Base-by-base conservation (phyloP, 1,140 invertebrate genomes). In the Lycorma delicatula region DNA sequence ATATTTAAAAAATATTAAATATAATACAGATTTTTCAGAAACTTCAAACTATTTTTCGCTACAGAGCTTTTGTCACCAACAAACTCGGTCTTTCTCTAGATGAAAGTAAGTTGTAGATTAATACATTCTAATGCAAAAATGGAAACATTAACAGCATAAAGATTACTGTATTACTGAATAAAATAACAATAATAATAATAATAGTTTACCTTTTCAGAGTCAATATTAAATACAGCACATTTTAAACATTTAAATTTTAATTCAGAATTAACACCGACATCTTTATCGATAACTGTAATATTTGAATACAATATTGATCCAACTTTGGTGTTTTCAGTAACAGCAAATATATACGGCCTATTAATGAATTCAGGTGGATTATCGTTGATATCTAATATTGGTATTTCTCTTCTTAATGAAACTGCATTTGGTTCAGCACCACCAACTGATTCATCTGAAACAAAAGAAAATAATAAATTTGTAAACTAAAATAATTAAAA, bases 301-400 rank as follows among this genome's bases (percentile, higher is more conserved):
- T 78, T 76, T 1, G 79, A 78, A 29, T 74, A 73, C 27, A 78
- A 64, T 6, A 82, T 77, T 0, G 78, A 79, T 1, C 84, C 86
- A 11, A 86, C 77, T 23, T 79, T 70, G 0, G 81, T 75, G 25
- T 80, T 79, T 70, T 91, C 88, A 22, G 81, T 78, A 0, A 89
- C 79, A 27, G 80, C 80, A 3, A 85, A 79, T 7, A 81, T 79
- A 63, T 90, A 91, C 1, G 87, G 86, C 31, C 83, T 71, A 18
- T 81, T 82, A 53, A 79, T 73, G 64, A 88, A 90, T 1, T 79
- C 74, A 0, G 87, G 87, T 2, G 79, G 69, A 66, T 87, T 88
- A 64, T 87, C 85, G 65, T 90, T 90, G n/a, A 83, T 81, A 67
- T 91, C 87, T 16, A 82, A 71, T n/a, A 90, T 78, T 0, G 82